phyloP scores from a whole-genome alignment of 2,888 invertebrate species.

The Cremastinae sp. region DNA sequence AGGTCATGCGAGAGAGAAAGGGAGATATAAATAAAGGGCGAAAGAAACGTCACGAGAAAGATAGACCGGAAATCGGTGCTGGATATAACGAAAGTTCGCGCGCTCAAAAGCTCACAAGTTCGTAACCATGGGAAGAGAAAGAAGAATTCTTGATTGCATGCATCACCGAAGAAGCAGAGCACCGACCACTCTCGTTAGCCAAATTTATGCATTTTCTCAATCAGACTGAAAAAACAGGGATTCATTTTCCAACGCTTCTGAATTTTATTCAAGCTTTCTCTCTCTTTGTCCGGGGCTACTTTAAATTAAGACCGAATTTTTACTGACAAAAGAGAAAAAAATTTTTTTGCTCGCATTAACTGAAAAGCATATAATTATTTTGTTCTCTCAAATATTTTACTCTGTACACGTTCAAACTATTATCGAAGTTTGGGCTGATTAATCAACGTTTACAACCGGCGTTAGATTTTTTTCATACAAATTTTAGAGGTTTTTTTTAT shows the following conservation, averaged over 20 bases:
- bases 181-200: conserved; percentile 62
- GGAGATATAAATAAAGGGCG: no score
- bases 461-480: no score
- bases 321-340: neutral
- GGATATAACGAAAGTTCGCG: conserved; percentile 49
- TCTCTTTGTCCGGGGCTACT: no score
- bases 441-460: no score
- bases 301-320: neutral
- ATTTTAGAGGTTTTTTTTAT: no score
- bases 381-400: no score
- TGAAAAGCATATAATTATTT: no score
- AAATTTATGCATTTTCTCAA: conserved; percentile 64
- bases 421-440: no score
- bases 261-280: neutral
- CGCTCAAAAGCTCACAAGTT: conserved; percentile 22
- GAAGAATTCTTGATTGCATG: conserved; percentile 8
- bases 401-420: no score
- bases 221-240: conserved; percentile 30
- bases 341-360: no score
- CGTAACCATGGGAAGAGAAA: conserved; percentile 2
- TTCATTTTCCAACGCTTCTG: no score
- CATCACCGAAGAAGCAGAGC: conserved; percentile 25
- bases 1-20: neutral
- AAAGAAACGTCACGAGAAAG: conserved; percentile 19
- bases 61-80: conserved; percentile 40